These are phyloP conservation scores for Ambastaia sidthimunki DNA, from an alignment of 2,797 vertebrate species.

Conservation along the genomic window DNA sequence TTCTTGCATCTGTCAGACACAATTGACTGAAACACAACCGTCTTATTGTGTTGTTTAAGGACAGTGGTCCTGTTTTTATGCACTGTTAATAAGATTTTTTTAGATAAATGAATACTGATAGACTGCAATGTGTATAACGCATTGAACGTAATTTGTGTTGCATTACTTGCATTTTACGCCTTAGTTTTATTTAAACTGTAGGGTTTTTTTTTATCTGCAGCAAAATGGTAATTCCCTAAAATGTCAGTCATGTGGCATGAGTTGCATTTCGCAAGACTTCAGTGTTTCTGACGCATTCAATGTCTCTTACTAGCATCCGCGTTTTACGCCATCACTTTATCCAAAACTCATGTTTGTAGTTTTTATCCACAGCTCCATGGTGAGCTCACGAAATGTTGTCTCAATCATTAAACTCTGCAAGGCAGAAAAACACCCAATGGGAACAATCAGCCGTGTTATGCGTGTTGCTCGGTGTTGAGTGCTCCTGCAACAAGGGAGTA, in stretches of 20 bases:
- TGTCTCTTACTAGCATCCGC: not conserved
- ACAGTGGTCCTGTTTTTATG: not conserved
- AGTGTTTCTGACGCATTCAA: not conserved
- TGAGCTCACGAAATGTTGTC: not conserved
- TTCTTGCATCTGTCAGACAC: not conserved
- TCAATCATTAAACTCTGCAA: conserved; percentile 21
- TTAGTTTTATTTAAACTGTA: not conserved
- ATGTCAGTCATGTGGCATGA: conserved; percentile 11
- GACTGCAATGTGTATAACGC: not conserved
- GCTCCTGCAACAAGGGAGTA: conserved; percentile 24
- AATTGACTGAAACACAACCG: not conserved
- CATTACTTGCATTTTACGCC: not conserved
- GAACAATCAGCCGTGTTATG: conserved; percentile 42
- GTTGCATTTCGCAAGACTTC: conserved; percentile 6
- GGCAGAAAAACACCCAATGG: conserved; percentile 32
- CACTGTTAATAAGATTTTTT: not conserved
- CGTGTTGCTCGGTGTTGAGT: not conserved
- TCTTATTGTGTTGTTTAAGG: not conserved
- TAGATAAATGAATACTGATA: not conserved
- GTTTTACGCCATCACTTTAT: not conserved
- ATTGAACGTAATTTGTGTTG: not conserved
- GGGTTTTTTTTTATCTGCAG: not conserved
- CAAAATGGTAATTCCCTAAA: conserved; percentile 11
- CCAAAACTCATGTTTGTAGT: not conserved
- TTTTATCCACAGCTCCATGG: not conserved